Evolutionary conservation across 2,888 invertebrate genomes (phyloP).

Genomic region (Clistopyga incitator): DNA sequence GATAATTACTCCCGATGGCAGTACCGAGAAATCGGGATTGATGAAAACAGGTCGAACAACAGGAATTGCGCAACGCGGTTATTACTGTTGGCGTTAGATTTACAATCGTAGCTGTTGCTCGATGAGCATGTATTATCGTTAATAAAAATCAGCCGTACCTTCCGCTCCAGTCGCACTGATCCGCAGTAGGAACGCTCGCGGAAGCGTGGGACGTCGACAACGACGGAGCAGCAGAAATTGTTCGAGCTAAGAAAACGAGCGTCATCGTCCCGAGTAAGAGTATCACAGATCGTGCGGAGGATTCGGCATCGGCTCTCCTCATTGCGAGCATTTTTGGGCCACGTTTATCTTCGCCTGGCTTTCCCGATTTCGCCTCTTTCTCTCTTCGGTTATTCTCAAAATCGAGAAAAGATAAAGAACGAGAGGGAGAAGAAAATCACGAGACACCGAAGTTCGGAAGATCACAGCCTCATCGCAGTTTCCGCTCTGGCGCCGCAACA

Average conservation of each 20-base stretch:
- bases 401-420: neutral
- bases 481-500: neutral
- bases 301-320: constrained; percentile 68
- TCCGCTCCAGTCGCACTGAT: constrained; percentile 83
- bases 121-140: constrained; percentile 1
- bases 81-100: neutral
- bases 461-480: constrained; percentile 45
- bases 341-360: neutral
- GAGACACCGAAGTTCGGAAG: constrained; percentile 10
- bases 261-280: constrained; percentile 55
- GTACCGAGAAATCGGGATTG: neutral
- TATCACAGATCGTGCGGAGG: constrained; percentile 53
- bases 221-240: constrained; percentile 69
- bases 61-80: neutral
- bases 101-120: neutral
- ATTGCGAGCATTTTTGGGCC: constrained; percentile 50
- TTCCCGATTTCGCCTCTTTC: neutral
- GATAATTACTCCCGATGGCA: constrained; percentile 35
- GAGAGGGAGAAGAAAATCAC: neutral
- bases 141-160: constrained; percentile 75
- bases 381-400: neutral
- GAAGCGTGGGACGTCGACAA: constrained; percentile 69
- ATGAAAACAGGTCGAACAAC: neutral
- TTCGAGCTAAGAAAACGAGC: constrained; percentile 61
- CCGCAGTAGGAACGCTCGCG: constrained; percentile 75